phyloP scores from a whole-genome alignment of 1,140 invertebrate species.

The Coboldia fuscipes region DNA sequence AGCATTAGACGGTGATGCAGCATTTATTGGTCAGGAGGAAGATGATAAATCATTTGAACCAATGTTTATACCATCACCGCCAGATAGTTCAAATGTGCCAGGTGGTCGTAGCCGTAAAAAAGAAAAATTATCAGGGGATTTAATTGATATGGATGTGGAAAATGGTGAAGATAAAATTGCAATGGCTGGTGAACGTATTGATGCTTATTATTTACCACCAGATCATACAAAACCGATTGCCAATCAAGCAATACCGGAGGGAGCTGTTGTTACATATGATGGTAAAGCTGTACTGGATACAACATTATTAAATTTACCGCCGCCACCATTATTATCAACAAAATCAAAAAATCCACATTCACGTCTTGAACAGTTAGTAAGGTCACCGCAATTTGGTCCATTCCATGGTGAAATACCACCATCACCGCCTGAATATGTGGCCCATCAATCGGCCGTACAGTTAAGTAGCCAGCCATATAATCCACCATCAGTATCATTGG shows the following conservation, averaged over 20 bases:
- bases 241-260: conserved; percentile 22
- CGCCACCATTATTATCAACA: conserved; percentile 23
- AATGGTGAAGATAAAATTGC: conserved; percentile 29
- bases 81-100: conserved; percentile 27
- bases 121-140: conserved; percentile 4
- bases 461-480: too few species aligned
- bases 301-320: conserved; percentile 30
- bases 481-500: too few species aligned
- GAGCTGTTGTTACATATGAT: conserved; percentile 43
- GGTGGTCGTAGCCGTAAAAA: conserved; percentile 19
- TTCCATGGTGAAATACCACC: conserved; percentile 45
- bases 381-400: conserved; percentile 43
- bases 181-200: conserved; percentile 43
- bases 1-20: conserved; percentile 20
- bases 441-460: conserved; percentile 5
- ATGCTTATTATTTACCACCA: conserved; percentile 45
- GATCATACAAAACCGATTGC: conserved; percentile 14
- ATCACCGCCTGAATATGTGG: conserved; percentile 8
- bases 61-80: conserved; percentile 49
- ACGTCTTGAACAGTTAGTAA: conserved; percentile 25
- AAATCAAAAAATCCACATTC: conserved; percentile 20
- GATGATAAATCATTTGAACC: conserved; percentile 39
- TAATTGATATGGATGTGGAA: conserved; percentile 11
- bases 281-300: conserved; percentile 43
- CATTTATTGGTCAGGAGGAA: conserved; percentile 15